Base-by-base conservation (phyloP, 2,797 vertebrate species). In the Peromyscus eremicus region DNA sequence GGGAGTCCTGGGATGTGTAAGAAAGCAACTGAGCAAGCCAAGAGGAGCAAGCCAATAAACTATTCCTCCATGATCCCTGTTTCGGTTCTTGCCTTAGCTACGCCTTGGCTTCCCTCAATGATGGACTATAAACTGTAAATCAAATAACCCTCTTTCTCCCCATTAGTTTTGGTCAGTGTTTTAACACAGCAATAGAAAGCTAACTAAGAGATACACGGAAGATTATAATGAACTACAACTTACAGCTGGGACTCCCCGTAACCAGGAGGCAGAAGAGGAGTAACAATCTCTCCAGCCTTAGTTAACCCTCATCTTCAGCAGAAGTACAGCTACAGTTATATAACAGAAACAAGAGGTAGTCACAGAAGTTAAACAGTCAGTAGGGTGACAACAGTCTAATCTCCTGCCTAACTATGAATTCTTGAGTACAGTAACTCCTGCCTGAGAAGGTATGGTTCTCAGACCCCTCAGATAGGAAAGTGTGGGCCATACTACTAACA, bases 291-390 rank as follows among this genome's bases (percentile, higher is more conserved):
- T 62, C 55, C 32, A 86, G 55, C 8, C 34, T 52, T 91, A 91
- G 60, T 25, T 95, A 97, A 86, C 43, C 84, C 19, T 95, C 83
- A 89, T 82, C 23, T n/a, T 91, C 52, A 81, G 75, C 43, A 86
- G 23, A 85, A 88, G 70, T 2, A 95, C 37, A 19, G 23, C 49
- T 80, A 82, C 62, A 91, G 14, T 76, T 85, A 95, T 29, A 90
- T 52, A 94, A 94, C 3, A 57, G 12, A 70, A 92, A 71, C 27
- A 96, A 90, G 29, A 40, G 87, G n/a, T 55, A 79, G 11, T n/a
- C 9, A 5, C 60, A 12, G 91, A 81, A 93, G 91, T 89, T 55
- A 92, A 66, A 92, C 62, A 88, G 68, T 75, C 85, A 60, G 23
- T 49, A 80, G 23, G 52, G 23, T 49, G 83, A 27, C 76, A 87